Evolutionary conservation across 2,797 vertebrate genomes (phyloP), one percentile per base, ranked within the genome.

Genomic region (Enteromius argenteus): DNA sequence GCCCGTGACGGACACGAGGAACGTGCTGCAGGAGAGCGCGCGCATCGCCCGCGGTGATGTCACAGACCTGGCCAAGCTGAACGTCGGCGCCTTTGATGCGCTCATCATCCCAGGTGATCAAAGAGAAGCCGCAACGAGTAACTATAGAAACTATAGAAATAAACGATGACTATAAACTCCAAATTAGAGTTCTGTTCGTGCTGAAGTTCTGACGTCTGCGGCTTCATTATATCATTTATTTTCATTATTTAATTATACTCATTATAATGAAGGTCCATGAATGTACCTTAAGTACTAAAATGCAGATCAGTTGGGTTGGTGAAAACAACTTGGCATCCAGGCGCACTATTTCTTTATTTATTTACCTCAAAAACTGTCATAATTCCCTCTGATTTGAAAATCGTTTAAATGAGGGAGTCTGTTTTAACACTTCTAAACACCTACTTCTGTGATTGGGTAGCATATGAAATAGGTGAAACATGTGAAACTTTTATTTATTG

Each of bases 41-140:
- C 95, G 97, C 17, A 97, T 98, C 3, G 96, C 96, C 90, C 91
- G 96, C 42, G 97, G 97, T 2, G 94, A 96, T 0, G 91, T 97
- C 89, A 93, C 87, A 19, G 96, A 97, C 49, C 91, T 98, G 58
- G 92, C 88, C 2, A 87, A 90, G 74, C 84, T 97, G 49, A 91
- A 96, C 0, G 92, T 94, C 49, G 86, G 92, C 11, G 92, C 84
- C 15, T 92, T 95, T 86, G 95, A 97, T 72, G 96, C 94, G 2
- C 89, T 93, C 23, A 95, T 98, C 90, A 95, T 98, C 79, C 97
- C 97, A 92, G 97, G 97, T 98, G 30, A 79, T 35, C 2, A 7
- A 30, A 39, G 11, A 37, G 32, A 32, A 6, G 37, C 23, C 0
- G 10, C 56, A 13, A 23, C 4, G 2, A 5, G 15, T 2, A 15